These are phyloP conservation scores for Drosophila simulans DNA, from an alignment of 1,140 invertebrate genomes.

Conservation along the genomic window DNA sequence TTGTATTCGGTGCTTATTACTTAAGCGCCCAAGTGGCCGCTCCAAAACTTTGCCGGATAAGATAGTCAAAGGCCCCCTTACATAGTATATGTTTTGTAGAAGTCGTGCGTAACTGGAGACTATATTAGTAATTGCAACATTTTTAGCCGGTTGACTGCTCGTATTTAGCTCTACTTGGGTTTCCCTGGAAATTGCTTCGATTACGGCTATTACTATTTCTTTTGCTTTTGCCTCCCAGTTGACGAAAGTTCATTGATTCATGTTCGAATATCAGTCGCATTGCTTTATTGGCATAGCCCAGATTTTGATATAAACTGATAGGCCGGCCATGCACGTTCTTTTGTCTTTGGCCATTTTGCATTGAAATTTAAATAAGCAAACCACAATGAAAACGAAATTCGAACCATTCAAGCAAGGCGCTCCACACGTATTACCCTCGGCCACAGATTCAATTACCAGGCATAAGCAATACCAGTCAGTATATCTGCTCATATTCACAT, in stretches of 20 bases:
- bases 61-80: constrained; percentile 26
- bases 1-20: constrained; percentile 29
- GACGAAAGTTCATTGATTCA: constrained; percentile 66
- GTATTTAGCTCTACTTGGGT: constrained; percentile 12
- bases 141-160: constrained; percentile 65
- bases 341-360: constrained; percentile 24
- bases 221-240: background rate
- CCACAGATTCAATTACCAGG: constrained; percentile 34
- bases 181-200: constrained; percentile 34
- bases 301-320: constrained; percentile 1
- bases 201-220: background rate
- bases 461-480: constrained; percentile 17
- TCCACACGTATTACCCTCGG: constrained; percentile 33
- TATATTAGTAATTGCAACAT: constrained; percentile 67
- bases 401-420: constrained; percentile 65
- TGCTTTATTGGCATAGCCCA: constrained; percentile 24
- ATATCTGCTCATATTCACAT: constrained; percentile 1
- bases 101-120: constrained; percentile 36
- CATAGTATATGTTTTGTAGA: too few species aligned
- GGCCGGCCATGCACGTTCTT: background rate
- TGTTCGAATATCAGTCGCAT: constrained; percentile 24
- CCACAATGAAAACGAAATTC: constrained; percentile 65
- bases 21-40: constrained; percentile 35
- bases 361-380: constrained; percentile 67
- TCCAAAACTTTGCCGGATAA: constrained; percentile 44